Conservation (phyloP, 35 echinoderm and acorn worm genomes). For the Heliocidaris tuberculata region DNA sequence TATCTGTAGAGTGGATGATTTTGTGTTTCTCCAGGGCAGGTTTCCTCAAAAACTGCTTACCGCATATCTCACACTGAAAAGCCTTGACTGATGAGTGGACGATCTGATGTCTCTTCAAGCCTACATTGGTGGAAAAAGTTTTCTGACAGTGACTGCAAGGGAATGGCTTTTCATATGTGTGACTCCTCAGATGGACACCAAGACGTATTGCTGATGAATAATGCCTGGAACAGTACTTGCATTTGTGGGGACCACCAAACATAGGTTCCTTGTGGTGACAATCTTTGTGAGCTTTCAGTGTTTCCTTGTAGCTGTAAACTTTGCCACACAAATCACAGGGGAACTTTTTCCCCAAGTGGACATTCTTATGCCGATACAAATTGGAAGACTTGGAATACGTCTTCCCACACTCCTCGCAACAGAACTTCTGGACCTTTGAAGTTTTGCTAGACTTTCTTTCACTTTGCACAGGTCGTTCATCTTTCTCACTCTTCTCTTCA, state of each 20-base stretch:
- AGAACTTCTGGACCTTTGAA: neutral
- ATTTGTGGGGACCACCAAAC: neutral
- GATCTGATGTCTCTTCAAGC: neutral
- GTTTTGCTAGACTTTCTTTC: neutral
- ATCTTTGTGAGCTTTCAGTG: constrained; percentile 39
- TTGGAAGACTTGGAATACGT: constrained; percentile 35
- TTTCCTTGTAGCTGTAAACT: constrained; percentile 23
- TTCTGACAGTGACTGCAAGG: constrained; percentile 40
- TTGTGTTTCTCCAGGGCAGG: constrained; percentile 26
- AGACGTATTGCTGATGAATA: constrained; percentile 45
- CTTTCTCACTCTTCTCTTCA: neutral
- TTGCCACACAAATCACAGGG: neutral
- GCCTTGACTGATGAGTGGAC: neutral
- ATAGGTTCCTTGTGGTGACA: neutral
- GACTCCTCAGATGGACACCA: constrained; percentile 40
- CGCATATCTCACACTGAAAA: neutral
- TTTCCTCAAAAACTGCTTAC: neutral
- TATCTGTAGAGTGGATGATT: constrained; percentile 30
- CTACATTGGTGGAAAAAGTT: constrained; percentile 14
- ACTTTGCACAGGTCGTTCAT: neutral
- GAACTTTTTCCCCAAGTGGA: neutral
- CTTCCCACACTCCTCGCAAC: constrained; percentile 34
- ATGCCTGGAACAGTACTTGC: constrained; percentile 50
- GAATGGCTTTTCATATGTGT: constrained; percentile 51
- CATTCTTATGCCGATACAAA: neutral